phyloP scores from a whole-genome alignment of 2,888 invertebrate genomes.

The Drosophila conformis region DNA sequence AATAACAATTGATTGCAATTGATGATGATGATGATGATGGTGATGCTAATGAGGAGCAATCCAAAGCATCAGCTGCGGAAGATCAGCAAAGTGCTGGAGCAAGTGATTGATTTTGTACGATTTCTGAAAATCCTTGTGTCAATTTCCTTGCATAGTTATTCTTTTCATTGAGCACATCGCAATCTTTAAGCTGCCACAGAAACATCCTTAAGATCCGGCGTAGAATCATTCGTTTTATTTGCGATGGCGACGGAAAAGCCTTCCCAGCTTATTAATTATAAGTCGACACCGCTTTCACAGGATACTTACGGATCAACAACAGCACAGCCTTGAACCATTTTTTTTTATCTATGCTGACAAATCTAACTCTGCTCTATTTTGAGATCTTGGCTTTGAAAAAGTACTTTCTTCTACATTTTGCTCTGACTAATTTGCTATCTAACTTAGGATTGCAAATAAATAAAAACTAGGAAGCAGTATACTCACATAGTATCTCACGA shows the following conservation, averaged over 20 bases:
- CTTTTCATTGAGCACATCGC: background rate
- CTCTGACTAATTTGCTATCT: background rate
- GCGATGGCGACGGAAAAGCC: background rate
- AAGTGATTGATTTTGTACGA: background rate
- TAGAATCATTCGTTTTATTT: background rate
- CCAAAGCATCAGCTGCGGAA: background rate
- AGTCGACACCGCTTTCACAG: background rate
- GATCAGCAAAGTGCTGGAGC: background rate
- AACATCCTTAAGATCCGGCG: background rate
- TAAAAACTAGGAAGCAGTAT: background rate
- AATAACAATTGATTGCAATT: slow-evolving; percentile 73
- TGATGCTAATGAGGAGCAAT: background rate
- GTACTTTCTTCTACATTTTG: no score
- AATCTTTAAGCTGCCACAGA: background rate
- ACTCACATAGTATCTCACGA: slow-evolving; percentile 86
- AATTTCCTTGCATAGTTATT: background rate
- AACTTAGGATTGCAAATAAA: background rate
- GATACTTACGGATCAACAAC: no score
- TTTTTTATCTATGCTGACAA: background rate
- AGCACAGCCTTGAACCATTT: background rate
- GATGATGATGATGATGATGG: slow-evolving; percentile 32
- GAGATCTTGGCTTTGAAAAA: no score
- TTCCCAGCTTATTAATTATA: background rate
- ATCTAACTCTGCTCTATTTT: background rate
- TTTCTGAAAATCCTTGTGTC: background rate